A percentile compares a stretch with the other conserved stretches of the same genome.
phyloP scores from a whole-genome alignment of 2,888 invertebrate genomes.

The Tetranychus piercei region DNA sequence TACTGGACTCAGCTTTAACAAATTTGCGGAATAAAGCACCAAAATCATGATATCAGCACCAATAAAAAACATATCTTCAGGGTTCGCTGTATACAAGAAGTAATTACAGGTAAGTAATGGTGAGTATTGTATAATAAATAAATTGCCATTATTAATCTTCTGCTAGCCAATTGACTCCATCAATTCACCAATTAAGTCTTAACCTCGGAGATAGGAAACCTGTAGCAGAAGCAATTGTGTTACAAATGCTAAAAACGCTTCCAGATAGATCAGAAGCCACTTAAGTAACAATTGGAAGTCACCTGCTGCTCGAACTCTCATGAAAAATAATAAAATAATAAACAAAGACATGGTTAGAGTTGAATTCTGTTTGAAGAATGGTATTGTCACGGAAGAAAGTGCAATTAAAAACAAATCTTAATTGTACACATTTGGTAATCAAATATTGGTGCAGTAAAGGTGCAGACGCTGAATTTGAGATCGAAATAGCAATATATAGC shows the following conservation, averaged over 20 bases:
- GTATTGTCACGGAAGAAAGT: neutral
- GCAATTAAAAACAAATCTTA: neutral
- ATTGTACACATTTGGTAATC: neutral
- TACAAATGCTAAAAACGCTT: neutral
- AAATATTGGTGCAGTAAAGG: neutral
- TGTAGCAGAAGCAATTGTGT: neutral
- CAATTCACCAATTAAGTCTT: neutral
- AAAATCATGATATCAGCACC: too few species aligned
- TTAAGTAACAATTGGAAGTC: neutral
- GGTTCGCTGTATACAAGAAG: too few species aligned
- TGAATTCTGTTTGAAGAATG: neutral
- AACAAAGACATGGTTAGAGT: neutral
- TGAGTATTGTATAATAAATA: too few species aligned
- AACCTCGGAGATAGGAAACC: neutral
- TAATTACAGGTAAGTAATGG: too few species aligned
- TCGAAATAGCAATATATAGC: neutral
- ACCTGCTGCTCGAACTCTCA: neutral
- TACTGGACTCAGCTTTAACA: too few species aligned
- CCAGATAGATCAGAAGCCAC: neutral
- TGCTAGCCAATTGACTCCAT: neutral
- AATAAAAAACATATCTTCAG: too few species aligned
- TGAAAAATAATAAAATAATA: neutral
- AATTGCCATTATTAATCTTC: too few species aligned
- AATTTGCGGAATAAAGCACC: too few species aligned
- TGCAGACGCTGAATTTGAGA: neutral